phyloP scores from a whole-genome alignment of 2,888 invertebrate genomes.

The Thymelicus lineola region DNA sequence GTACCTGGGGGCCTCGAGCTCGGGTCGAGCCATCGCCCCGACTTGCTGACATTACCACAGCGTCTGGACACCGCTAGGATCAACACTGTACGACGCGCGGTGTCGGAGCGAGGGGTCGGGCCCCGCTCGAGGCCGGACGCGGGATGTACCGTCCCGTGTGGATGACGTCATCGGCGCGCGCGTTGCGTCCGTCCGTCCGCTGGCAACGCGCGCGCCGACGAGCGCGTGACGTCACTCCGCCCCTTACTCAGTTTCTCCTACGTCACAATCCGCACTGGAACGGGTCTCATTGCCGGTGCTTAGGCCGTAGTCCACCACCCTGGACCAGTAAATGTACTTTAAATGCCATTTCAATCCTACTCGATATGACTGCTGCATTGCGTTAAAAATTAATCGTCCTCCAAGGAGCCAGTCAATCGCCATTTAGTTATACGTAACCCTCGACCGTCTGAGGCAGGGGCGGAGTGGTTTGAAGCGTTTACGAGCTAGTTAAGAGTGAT shows the following conservation, averaged over 20 bases:
- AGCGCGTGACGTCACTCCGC: neutral
- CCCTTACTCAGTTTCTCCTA: neutral
- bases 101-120: neutral
- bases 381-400: too few relatives aligned
- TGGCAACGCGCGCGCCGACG: neutral
- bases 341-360: too few relatives aligned
- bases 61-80: too few relatives aligned
- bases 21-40: neutral
- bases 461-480: too few relatives aligned
- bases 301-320: too few relatives aligned
- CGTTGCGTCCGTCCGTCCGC: neutral
- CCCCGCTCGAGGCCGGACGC: neutral
- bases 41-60: neutral
- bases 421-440: too few relatives aligned
- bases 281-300: too few relatives aligned
- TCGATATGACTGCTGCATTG: too few relatives aligned
- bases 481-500: neutral
- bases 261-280: neutral
- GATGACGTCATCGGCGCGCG: neutral
- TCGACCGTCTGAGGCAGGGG: too few relatives aligned
- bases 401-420: too few relatives aligned
- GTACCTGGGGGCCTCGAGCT: neutral
- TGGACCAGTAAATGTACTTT: too few relatives aligned
- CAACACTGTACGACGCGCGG: too few relatives aligned
- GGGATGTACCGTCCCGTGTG: neutral